Evolutionary conservation across 2,888 invertebrate genomes (phyloP), one percentile per base, ranked within the genome.

Genomic region (Drosophila parthenogenetica): DNA sequence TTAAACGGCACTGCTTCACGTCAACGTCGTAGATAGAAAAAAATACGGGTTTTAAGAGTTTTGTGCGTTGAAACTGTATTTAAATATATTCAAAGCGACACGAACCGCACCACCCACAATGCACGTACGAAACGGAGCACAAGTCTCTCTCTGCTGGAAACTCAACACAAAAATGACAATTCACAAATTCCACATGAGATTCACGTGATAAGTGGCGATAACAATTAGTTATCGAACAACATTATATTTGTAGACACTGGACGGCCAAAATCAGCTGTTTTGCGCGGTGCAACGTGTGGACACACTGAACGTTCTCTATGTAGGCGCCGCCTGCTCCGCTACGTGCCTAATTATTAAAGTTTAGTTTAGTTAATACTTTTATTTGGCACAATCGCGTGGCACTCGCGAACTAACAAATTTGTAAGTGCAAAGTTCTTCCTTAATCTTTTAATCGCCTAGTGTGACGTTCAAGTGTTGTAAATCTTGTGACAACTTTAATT

Each of bases 151-250:
- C 71, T 74, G 54, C 66, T 68, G 69, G 68, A 87, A 89, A 89
- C 77, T 88, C 83, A 87, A 88, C 88, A 87, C 79, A 78, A 75
- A 78, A 87, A 67, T 83, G 86, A 81, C 82, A 81, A 75, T 81
- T 85, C 81, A 81, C 80, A 82, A 79, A 81, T 70, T 68, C 48
- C 50, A 43, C 65, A 68, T 66, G 39, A 70, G 58, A 68, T 79
- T 86, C 81, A 86, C 81, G 81, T 81, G 87, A 81, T 83, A 73
- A 60, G 35, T 46, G 13, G 11, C 73, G 64, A 61, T 64, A 29
- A 29, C 73, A 45, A 75, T 72, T 49, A 64, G 7, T 29, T 29
- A 29, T 29, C 29, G 29, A 29, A 2, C 8, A 29, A 2, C 8
- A 29, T 2, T 1, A 29, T n/a, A 3, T 45, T 54, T 8, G 72